These are phyloP conservation scores for Zaprionus kolodkinae DNA, from an alignment of 1,140 invertebrate genomes.

Conservation along the genomic window DNA sequence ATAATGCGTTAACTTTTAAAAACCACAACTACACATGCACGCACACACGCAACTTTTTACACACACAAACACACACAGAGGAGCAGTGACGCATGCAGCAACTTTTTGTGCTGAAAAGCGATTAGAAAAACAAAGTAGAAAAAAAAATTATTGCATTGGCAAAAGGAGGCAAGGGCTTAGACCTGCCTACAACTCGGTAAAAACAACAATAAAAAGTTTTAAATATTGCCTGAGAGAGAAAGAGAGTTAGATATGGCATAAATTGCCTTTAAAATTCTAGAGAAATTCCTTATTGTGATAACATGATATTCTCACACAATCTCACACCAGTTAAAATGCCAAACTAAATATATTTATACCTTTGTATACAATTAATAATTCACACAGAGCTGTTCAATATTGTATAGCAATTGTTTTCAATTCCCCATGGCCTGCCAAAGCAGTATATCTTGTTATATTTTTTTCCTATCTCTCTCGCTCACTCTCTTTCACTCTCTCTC, in stretches of 20 bases:
- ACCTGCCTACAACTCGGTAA: background rate
- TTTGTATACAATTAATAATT: background rate
- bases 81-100: conserved; percentile 10
- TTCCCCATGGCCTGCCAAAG: background rate
- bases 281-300: background rate
- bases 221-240: conserved; percentile 37
- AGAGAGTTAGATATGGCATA: background rate
- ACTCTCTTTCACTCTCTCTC: background rate
- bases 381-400: background rate
- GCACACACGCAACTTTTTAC: conserved; percentile 70
- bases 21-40: conserved; percentile 56
- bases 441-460: background rate
- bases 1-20: conserved; percentile 80
- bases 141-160: conserved; percentile 59
- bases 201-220: conserved; percentile 67
- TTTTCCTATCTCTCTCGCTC: no score
- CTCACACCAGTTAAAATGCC: no score
- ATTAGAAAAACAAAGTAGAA: conserved; percentile 52
- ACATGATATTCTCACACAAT: no score
- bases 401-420: conserved; percentile 3
- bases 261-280: conserved; percentile 2
- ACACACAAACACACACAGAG: conserved; percentile 27
- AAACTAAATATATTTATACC: background rate
- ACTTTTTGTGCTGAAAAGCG: conserved; percentile 62
- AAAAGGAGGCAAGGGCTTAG: conserved; percentile 13